Base-by-base conservation (phyloP, 2,797 vertebrate genomes). In the Todus mexicanus region DNA sequence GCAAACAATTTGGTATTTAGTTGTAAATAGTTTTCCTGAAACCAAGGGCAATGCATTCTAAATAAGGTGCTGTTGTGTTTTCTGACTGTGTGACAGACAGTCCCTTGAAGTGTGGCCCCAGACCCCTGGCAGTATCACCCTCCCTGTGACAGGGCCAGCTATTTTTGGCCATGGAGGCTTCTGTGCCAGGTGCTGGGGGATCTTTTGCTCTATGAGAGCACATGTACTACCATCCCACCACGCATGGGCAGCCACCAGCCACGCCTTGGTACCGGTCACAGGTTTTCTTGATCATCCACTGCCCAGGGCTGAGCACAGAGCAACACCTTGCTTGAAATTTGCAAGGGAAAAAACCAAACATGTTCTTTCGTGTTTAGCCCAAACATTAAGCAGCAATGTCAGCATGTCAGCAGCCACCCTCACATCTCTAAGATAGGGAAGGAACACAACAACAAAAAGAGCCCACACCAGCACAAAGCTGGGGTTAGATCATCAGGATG, bases 321-420 rank as follows among this genome's bases (percentile, higher is more conserved):
- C 69, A 71, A 16, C 43, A 9, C 63, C 29, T 78, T 26, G 16
- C 11, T 38, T 64, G 51, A n/a, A 27, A 16, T 43, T 65, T 48
- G 12, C 2, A 11, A 35, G 40, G 21, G n/a, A 11, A 1, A 26
- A n/a, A 40, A 8, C 0, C 14, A 23, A 40, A 4, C 3, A 0
- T 10, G 5, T 43, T 37, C 13, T 71, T 94, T 93, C 61, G 53
- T 71, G 76, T 57, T 45, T 71, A 68, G 45, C 61, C 57, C n/a
- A 79, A 87, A 43, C 60, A 56, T 23, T 2, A 3, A 35, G 22
- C 42, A n/a, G n/a, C n/a, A n/a, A n/a, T 51, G 47, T 65, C 1
- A 3, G 69, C 51, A 40, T 42, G 18, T 23, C 47, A 51, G 70
- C 70, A 68, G 26, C 40, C 56, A 71, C 21, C 4, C 45, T 61